Percentiles rank a stretch among this genome's conserved stretches.
Evolutionary conservation across 2,113 vertebrate species (phyloP).

Genomic region (Typhlomys cinereus): DNA sequence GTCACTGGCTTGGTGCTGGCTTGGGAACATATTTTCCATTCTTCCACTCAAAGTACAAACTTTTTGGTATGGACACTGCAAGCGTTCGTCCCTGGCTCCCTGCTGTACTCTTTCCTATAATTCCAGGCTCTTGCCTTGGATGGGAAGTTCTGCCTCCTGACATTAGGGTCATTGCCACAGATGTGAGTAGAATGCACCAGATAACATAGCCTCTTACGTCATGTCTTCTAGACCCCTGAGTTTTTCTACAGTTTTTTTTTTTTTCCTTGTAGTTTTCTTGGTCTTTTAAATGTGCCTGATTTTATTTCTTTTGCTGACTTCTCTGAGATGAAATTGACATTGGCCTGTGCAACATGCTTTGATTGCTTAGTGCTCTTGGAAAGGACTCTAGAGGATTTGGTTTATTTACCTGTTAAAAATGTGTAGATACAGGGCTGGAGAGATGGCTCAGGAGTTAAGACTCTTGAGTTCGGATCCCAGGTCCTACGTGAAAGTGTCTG

Average conservation of each 20-base stretch:
- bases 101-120: background rate
- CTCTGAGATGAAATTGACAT: background rate
- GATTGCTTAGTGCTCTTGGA: background rate
- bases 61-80: no score
- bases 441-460: no score
- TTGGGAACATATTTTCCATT: background rate
- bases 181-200: background rate
- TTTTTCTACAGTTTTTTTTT: no score
- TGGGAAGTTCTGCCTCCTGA: background rate
- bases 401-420: constrained; percentile 24
- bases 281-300: background rate
- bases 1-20: background rate
- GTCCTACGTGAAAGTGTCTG: no score
- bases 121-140: background rate
- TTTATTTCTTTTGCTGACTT: background rate
- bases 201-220: background rate
- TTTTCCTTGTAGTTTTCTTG: background rate
- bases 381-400: background rate
- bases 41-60: background rate
- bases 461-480: no score
- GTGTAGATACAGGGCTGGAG: no score
- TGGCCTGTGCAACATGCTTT: background rate
- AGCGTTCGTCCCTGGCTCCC: background rate
- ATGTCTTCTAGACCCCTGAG: background rate
- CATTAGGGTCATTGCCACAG: background rate